A percentile compares a stretch with the other conserved stretches of the same genome.
These are phyloP conservation scores for Eumeta japonica DNA, from an alignment of 1,140 invertebrate genomes.

Conservation along the genomic window DNA sequence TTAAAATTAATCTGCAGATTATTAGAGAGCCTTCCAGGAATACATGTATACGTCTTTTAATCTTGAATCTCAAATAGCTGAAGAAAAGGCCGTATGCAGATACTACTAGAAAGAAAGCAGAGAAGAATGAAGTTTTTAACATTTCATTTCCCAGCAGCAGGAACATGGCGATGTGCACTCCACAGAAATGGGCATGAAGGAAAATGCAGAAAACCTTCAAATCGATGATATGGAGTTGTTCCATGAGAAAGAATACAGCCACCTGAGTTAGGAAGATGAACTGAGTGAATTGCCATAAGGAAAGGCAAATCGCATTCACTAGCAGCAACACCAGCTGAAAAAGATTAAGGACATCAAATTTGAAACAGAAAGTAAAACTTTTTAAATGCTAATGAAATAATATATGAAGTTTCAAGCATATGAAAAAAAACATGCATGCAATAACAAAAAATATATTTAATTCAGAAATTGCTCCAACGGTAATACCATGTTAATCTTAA, in stretches of 20 bases:
- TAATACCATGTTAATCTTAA: too few species aligned
- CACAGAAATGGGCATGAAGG: conserved; percentile 62
- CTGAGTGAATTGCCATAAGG: conserved; percentile 77
- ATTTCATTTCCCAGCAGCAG: conserved; percentile 59
- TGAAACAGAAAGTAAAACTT: not conserved
- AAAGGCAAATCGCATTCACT: conserved; percentile 49
- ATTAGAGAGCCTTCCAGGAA: conserved; percentile 28
- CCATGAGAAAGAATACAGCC: conserved; percentile 63
- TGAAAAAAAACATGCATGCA: not conserved
- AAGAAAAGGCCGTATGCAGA: conserved; percentile 35
- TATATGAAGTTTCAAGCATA: not conserved
- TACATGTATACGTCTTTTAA: conserved; percentile 27
- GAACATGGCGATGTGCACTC: conserved; percentile 51
- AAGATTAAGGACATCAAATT: conserved; percentile 10
- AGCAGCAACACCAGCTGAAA: conserved; percentile 40
- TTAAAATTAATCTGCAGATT: conserved; percentile 24
- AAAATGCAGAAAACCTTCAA: conserved; percentile 49
- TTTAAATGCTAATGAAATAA: not conserved
- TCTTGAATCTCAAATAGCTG: conserved; percentile 28
- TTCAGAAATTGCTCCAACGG: too few species aligned
- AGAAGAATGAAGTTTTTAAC: conserved; percentile 69
- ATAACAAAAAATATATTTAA: too few species aligned
- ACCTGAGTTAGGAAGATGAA: conserved; percentile 74
- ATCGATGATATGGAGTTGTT: conserved; percentile 63
- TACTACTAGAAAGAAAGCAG: conserved; percentile 37